Evolutionary conservation across 2,888 invertebrate species (phyloP).

Genomic region (Oegoconia quadripuncta): DNA sequence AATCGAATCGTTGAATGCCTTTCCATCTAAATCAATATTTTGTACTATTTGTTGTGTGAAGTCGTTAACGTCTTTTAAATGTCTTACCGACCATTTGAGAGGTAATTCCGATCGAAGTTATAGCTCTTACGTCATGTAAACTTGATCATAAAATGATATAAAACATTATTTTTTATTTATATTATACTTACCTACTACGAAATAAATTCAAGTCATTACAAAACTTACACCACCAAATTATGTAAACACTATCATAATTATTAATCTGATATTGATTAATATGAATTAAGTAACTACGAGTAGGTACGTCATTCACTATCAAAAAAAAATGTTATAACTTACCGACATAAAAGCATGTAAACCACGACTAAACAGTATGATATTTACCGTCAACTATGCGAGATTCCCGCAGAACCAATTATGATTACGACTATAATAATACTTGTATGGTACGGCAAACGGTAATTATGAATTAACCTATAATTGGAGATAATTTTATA

Average conservation of each 20-base stretch:
- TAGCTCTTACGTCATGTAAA: slow-evolving; percentile 9
- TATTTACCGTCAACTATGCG: slow-evolving; percentile 36
- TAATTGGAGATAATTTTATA: slow-evolving; percentile 48
- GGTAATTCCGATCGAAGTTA: slow-evolving; percentile 12
- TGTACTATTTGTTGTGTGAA: slow-evolving; percentile 24
- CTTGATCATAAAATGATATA: slow-evolving; percentile 19
- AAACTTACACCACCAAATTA: neutral
- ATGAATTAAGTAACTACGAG: too few relatives aligned
- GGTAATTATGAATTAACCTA: slow-evolving; percentile 53
- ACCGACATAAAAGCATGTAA: slow-evolving; percentile 21
- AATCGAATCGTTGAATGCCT: slow-evolving; percentile 19
- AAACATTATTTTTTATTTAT: slow-evolving; percentile 24
- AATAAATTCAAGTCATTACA: slow-evolving; percentile 9
- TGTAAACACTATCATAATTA: neutral
- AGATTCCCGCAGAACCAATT: slow-evolving; percentile 40
- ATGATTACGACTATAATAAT: slow-evolving; percentile 45
- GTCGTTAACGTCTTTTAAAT: slow-evolving; percentile 18
- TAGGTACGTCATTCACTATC: too few relatives aligned
- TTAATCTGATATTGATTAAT: neutral
- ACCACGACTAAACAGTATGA: slow-evolving; percentile 25
- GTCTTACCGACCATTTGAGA: slow-evolving; percentile 9
- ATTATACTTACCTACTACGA: too few relatives aligned
- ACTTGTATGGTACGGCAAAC: slow-evolving; percentile 32
- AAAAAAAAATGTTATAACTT: too few relatives aligned
- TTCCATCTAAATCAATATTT: slow-evolving; percentile 21